These are phyloP conservation scores for Hydroisotoma schaefferi DNA, from an alignment of 2,888 invertebrate species.

Conservation along the genomic window DNA sequence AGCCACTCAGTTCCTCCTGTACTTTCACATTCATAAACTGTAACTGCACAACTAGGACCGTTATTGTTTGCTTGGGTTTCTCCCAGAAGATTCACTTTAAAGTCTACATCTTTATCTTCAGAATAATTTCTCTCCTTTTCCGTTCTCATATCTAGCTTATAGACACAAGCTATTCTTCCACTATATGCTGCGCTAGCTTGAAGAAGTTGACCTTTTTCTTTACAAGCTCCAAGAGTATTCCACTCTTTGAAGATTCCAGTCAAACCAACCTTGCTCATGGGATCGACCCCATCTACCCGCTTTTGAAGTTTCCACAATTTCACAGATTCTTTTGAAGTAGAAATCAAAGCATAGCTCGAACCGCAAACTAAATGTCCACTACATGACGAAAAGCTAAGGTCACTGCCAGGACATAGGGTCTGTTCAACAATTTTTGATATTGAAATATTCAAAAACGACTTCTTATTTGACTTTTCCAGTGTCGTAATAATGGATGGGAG, in stretches of 20 bases:
- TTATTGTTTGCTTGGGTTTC: slow-evolving; percentile 38
- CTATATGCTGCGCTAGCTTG: slow-evolving; percentile 97
- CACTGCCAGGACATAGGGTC: slow-evolving; percentile 38
- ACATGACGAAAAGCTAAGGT: slow-evolving; percentile 47
- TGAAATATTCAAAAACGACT: slow-evolving; percentile 46
- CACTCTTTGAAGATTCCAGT: slow-evolving; percentile 40
- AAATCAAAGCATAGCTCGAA: slow-evolving; percentile 46
- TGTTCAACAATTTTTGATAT: slow-evolving; percentile 46
- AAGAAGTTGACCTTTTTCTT: slow-evolving; percentile 55
- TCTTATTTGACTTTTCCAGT: slow-evolving; percentile 39
- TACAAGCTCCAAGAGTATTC: slow-evolving; percentile 42
- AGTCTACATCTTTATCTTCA: slow-evolving; percentile 31
- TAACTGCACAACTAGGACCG: slow-evolving; percentile 59
- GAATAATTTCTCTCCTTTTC: slow-evolving; percentile 20
- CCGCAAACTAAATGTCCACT: slow-evolving; percentile 49
- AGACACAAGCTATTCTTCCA: slow-evolving; percentile 94
- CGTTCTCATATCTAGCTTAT: slow-evolving; percentile 71
- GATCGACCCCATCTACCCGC: slow-evolving; percentile 24
- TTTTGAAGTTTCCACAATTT: slow-evolving; percentile 46
- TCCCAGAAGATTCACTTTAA: slow-evolving; percentile 6
- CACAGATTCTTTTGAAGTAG: slow-evolving; percentile 44
- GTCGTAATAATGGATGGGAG: slow-evolving; percentile 43
- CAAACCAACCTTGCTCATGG: slow-evolving; percentile 17
- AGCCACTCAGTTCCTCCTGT: slow-evolving; percentile 88
- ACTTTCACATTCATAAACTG: slow-evolving; percentile 98